These are phyloP conservation scores for Tachina fera DNA, from an alignment of 2,888 invertebrate genomes.

Conservation along the genomic window DNA sequence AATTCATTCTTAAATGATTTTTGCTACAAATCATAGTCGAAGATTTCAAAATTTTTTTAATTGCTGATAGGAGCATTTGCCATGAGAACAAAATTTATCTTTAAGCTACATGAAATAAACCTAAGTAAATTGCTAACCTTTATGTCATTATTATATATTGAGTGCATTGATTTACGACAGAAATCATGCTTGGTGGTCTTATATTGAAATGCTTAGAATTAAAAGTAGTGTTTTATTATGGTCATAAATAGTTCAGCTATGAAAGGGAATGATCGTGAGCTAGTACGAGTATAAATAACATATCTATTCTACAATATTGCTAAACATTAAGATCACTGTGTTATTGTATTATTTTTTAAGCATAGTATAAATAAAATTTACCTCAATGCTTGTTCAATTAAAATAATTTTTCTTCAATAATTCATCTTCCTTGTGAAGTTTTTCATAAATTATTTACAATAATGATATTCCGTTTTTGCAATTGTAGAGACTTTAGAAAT, in stretches of 20 bases:
- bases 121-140: slow-evolving; percentile 68
- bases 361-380: too few relatives aligned
- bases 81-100: slow-evolving; percentile 31
- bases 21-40: slow-evolving; percentile 49
- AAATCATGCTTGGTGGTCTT: slow-evolving; percentile 65
- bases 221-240: slow-evolving; percentile 1
- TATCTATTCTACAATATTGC: slow-evolving; percentile 28
- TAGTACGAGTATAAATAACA: slow-evolving; percentile 42
- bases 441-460: too few relatives aligned
- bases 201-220: slow-evolving; percentile 23
- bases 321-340: slow-evolving; percentile 2
- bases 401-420: too few relatives aligned
- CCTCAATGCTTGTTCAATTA: too few relatives aligned
- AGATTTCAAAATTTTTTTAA: slow-evolving; percentile 56
- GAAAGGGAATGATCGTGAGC: slow-evolving; percentile 58
- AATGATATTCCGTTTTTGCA: too few relatives aligned
- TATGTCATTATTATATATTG: slow-evolving; percentile 63
- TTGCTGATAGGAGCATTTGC: slow-evolving; percentile 3
- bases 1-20: slow-evolving; percentile 36
- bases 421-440: too few relatives aligned
- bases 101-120: slow-evolving; percentile 37
- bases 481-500: too few relatives aligned
- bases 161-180: slow-evolving; percentile 69
- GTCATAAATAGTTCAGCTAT: slow-evolving; percentile 32
- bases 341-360: neutral